Percentiles rank a stretch among this genome's conserved stretches.
Conservation (phyloP, 53 echinoderm and acorn worm species). For the Temnopleurus reevesii region DNA sequence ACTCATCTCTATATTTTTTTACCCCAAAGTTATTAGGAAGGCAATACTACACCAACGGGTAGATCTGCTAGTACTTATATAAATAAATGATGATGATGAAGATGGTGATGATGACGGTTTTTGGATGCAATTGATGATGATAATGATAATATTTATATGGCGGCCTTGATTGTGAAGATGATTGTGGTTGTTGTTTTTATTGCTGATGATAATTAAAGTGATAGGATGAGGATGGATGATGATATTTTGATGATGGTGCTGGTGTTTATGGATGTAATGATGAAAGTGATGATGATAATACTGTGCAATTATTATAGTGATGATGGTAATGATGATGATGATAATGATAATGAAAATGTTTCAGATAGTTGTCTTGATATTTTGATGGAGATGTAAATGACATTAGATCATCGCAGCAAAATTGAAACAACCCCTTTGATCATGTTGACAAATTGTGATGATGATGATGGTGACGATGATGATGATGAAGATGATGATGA, state of each 20-base stretch:
- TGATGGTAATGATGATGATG: not conserved
- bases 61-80: too few species aligned
- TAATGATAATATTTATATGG: too few species aligned
- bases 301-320: not conserved
- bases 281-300: not conserved
- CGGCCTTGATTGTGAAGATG: not conserved
- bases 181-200: not conserved
- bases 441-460: not conserved
- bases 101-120: not conserved
- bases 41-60: too few species aligned
- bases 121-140: too few species aligned
- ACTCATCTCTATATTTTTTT: too few species aligned
- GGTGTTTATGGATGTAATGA: slow-evolving; percentile 7
- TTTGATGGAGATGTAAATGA: not conserved
- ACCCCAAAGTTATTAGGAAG: too few species aligned
- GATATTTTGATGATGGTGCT: not conserved
- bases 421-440: too few species aligned
- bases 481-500: not conserved
- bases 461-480: not conserved
- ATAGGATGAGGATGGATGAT: not conserved
- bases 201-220: too few species aligned
- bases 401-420: too few species aligned
- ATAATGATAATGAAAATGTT: not conserved
- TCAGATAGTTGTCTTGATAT: not conserved
- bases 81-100: not conserved